Percentiles rank a stretch among this genome's conserved stretches.
phyloP scores from a whole-genome alignment of 2,797 vertebrate genomes.

The Lutjanus campechanus region DNA sequence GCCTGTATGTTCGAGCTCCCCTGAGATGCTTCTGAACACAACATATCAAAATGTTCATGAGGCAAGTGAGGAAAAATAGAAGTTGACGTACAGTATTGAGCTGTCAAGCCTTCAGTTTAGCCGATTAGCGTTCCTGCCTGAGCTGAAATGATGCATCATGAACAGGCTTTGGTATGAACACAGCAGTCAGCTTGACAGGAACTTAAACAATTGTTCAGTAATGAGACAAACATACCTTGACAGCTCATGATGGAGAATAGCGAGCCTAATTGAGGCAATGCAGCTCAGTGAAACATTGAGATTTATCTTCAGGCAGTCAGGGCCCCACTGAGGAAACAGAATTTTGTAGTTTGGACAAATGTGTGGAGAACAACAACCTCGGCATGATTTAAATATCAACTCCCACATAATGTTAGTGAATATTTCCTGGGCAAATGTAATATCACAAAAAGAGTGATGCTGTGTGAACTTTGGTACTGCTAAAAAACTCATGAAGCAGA shows the following conservation, averaged over 20 bases:
- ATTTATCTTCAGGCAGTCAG: slow-evolving; percentile 68
- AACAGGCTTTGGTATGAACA: slow-evolving; percentile 64
- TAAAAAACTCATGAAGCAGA: slow-evolving; percentile 11
- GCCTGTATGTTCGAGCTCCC: slow-evolving; percentile 53
- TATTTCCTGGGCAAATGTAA: slow-evolving; percentile 33
- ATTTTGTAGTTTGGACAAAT: slow-evolving; percentile 38
- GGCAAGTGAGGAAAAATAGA: slow-evolving; percentile 65
- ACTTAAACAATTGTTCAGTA: slow-evolving; percentile 82
- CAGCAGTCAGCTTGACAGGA: slow-evolving; percentile 75
- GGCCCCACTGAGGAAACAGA: slow-evolving; percentile 28
- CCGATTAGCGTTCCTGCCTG: slow-evolving; percentile 70
- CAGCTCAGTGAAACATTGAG: slow-evolving; percentile 61
- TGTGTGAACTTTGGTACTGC: not conserved
- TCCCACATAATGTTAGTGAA: slow-evolving; percentile 30
- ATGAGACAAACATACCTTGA: slow-evolving; percentile 82
- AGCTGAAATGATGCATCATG: slow-evolving; percentile 67
- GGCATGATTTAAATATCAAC: slow-evolving; percentile 23
- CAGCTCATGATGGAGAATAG: slow-evolving; percentile 75
- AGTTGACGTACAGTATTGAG: slow-evolving; percentile 73
- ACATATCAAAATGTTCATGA: slow-evolving; percentile 70
- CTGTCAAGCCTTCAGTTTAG: slow-evolving; percentile 79
- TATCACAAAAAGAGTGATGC: not conserved
- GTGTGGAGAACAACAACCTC: slow-evolving; percentile 23
- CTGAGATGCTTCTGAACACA: slow-evolving; percentile 60
- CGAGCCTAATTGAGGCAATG: slow-evolving; percentile 65